phyloP scores from a whole-genome alignment of 2,888 invertebrate genomes.

The Liposcelis brunnea region DNA sequence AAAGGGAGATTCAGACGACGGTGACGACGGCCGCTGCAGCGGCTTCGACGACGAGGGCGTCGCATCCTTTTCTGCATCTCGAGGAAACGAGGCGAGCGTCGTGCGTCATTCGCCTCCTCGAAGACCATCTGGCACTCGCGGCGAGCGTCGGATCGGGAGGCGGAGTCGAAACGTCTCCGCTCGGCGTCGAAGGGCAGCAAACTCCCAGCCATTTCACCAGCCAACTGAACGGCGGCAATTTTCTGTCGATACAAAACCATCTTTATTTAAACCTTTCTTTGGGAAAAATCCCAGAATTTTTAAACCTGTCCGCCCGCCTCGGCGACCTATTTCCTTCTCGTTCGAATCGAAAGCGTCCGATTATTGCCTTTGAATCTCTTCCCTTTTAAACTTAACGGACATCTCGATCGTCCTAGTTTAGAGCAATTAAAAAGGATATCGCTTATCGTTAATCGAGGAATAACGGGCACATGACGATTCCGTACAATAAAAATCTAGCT shows the following conservation, averaged over 20 bases:
- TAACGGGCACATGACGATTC: no score
- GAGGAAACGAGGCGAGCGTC: slow-evolving; percentile 11
- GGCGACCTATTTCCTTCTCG: no score
- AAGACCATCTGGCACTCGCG: slow-evolving; percentile 13
- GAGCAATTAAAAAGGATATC: no score
- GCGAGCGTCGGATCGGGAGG: slow-evolving; percentile 9
- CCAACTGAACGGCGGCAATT: slow-evolving; percentile 21
- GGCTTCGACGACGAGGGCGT: slow-evolving; percentile 14
- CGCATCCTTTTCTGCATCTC: slow-evolving; percentile 6
- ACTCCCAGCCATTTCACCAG: slow-evolving; percentile 1
- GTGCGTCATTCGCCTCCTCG: slow-evolving; percentile 11
- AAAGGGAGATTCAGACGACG: slow-evolving; percentile 12
- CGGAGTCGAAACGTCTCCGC: background rate
- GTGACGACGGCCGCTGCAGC: slow-evolving; percentile 15
- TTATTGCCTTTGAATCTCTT: no score
- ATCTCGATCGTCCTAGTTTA: no score
- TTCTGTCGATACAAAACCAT: slow-evolving; percentile 18
- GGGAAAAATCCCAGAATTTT: slow-evolving; percentile 2
- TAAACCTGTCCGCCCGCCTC: no score
- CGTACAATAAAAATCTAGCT: no score
- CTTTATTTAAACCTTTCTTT: no score
- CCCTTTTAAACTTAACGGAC: no score
- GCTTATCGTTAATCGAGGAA: no score
- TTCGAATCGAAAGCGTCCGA: no score
- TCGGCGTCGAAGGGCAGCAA: slow-evolving; percentile 1